Evolutionary conservation across 92 coral and sea anemone species (phyloP).

Genomic region (Epizoanthus ramosus): DNA sequence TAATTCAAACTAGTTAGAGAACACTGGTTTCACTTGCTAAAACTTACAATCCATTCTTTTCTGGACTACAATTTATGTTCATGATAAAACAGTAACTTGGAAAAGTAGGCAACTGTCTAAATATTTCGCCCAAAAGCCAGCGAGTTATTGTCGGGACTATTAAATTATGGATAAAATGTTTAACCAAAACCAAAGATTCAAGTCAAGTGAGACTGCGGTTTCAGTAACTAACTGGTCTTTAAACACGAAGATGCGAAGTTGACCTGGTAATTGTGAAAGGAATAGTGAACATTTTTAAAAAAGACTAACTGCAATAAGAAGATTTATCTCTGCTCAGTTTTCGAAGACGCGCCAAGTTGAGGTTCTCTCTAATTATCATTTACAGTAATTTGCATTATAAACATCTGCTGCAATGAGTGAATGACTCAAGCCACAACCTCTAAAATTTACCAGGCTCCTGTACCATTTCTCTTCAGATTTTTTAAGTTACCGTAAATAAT

Average conservation of each 20-base stretch:
- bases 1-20: not conserved
- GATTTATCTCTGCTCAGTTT: not conserved
- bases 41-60: not conserved
- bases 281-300: not conserved
- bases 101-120: not conserved
- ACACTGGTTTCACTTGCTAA: not conserved
- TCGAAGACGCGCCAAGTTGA: not conserved
- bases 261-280: not conserved
- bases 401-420: conserved; percentile 26
- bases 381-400: conserved; percentile 25
- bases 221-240: not conserved
- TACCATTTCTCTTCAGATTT: not conserved
- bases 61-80: not conserved
- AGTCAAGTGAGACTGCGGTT: conserved; percentile 24
- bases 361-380: not conserved
- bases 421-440: not conserved
- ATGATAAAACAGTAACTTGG: not conserved
- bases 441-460: not conserved
- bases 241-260: conserved; percentile 10
- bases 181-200: not conserved
- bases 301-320: not conserved
- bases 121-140: not conserved
- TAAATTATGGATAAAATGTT: conserved; percentile 24
- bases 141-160: not conserved
- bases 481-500: no score